Base-by-base conservation (phyloP, 92 coral and sea anemone genomes). In the Meandrina meandrites region DNA sequence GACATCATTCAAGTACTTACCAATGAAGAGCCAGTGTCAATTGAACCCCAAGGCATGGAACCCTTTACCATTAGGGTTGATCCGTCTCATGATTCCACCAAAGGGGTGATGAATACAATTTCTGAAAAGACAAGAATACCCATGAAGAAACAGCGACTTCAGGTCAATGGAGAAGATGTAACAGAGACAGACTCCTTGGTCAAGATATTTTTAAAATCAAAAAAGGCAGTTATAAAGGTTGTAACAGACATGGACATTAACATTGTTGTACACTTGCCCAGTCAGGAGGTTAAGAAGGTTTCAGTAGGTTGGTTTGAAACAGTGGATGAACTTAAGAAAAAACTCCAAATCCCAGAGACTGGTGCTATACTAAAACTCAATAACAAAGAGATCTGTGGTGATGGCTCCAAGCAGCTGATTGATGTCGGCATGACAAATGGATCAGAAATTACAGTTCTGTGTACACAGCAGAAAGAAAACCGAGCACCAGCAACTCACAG, bases 171-270 rank as follows among this genome's bases (percentile, higher is more conserved):
- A 31, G 6, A 69, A 69, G 36, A 69, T 30, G 10, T 69, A 13
- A 34, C 14, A 69, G 37, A 34, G 75, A 69, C 36, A 69, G 75
- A 34, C 40, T 19, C 36, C 75, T 31, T 69, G 36, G 37, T 40
- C 35, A 69, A 31, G n/a, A 28, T 69, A 12, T 69, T 69, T 34
- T 28, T 69, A 69, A 31, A 69, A 69, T 69, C 75, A 11, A 69
- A 34, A 69, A 69, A 69, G 75, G 78, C 86, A 45, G 78, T 82
- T 50, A 17, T 82, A 19, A 82, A 35, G 50, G 79, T 71, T 14
- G 35, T 2, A 9, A 48, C 2, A 13, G 34, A 79, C 16, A n/a
- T 15, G 36, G 2, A 18, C n/a, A 81, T 81, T 53, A 81, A 18
- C 1, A 42, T 81, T 19, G 37, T 0, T 24, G 85, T 68, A 73